phyloP scores from a whole-genome alignment of 2,113 vertebrate genomes.

The Heterotilapia buettikoferi region DNA sequence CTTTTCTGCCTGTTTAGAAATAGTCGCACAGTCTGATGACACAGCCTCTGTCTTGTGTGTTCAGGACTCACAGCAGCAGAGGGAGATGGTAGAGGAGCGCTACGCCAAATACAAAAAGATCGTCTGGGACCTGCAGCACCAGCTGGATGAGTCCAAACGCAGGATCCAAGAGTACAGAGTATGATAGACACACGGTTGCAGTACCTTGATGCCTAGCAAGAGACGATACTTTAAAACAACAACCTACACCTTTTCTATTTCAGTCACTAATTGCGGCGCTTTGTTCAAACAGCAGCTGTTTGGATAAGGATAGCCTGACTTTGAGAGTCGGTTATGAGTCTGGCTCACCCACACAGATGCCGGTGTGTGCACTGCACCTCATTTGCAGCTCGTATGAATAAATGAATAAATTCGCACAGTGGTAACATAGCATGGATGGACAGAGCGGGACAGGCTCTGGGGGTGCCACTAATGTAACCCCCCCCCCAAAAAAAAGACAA shows the following conservation, averaged over 20 bases:
- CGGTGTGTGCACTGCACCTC: not conserved
- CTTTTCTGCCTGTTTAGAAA: not conserved
- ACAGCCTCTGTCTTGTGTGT: not conserved
- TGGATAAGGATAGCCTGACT: slow-evolving; percentile 29
- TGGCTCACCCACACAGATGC: slow-evolving; percentile 41
- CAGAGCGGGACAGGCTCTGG: not conserved
- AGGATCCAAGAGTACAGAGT: slow-evolving; percentile 77
- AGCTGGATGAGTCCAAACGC: slow-evolving; percentile 78
- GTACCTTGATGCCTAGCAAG: not conserved
- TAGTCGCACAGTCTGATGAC: not conserved
- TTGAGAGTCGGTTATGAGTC: slow-evolving; percentile 40
- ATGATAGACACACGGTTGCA: not conserved
- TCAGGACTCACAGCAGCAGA: slow-evolving; percentile 77
- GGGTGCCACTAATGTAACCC: not conserved
- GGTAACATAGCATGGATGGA: slow-evolving; percentile 13
- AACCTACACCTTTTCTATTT: slow-evolving; percentile 34
- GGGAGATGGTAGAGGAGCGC: slow-evolving; percentile 74
- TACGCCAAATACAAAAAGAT: slow-evolving; percentile 79
- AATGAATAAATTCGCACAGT: slow-evolving; percentile 35
- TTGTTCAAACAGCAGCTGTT: slow-evolving; percentile 24
- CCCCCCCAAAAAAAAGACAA: rapidly evolving
- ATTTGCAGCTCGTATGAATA: slow-evolving; percentile 55
- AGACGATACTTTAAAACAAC: slow-evolving; percentile 7
- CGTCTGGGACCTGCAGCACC: slow-evolving; percentile 77
- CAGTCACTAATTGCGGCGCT: slow-evolving; percentile 27